phyloP scores from a whole-genome alignment of 2,113 vertebrate genomes.

The Phalacrocorax carbo region DNA sequence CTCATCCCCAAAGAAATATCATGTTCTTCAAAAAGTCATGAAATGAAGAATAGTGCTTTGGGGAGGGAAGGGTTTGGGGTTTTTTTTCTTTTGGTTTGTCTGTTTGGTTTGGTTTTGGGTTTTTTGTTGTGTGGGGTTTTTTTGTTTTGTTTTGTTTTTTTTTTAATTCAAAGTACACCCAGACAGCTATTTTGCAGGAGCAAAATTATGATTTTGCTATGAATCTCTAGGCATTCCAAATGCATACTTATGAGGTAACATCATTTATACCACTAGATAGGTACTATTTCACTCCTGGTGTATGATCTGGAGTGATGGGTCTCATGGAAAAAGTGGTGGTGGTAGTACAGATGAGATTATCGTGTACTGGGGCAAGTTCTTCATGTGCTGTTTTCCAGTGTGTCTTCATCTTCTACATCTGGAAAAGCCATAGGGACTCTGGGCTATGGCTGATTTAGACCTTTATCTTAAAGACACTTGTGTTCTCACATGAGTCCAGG shows the following conservation, averaged over 20 bases:
- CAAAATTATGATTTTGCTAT: not conserved
- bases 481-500: not conserved
- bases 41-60: not conserved
- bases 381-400: not conserved
- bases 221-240: not conserved
- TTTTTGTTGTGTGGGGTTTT: too few species aligned
- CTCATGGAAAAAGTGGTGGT: not conserved
- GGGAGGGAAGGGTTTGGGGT: not conserved
- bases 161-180: not conserved
- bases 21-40: not conserved
- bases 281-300: too few species aligned
- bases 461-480: not conserved
- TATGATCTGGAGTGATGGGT: not conserved
- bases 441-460: not conserved
- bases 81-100: not conserved
- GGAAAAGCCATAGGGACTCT: not conserved
- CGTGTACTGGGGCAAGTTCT: not conserved
- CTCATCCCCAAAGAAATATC: not conserved
- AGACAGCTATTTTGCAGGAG: not conserved
- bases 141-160: too few species aligned
- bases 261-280: not conserved
- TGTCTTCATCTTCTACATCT: not conserved
- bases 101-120: too few species aligned
- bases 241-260: not conserved
- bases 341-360: not conserved